Percentiles rank a stretch among this genome's conserved stretches.
Conservation (phyloP, 2,113 vertebrate species). For the Sarotherodon lohbergeri region DNA sequence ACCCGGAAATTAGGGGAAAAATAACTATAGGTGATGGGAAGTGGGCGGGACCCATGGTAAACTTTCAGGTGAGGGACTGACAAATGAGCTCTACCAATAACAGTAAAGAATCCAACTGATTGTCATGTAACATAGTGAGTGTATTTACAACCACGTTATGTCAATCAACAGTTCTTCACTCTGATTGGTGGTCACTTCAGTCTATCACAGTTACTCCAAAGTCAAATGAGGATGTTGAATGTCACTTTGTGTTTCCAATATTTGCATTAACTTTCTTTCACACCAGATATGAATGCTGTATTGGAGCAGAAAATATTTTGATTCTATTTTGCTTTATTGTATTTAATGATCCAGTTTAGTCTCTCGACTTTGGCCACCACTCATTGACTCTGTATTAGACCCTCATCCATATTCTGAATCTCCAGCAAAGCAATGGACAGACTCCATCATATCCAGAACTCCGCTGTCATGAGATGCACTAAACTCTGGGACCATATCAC, state of each 20-base stretch:
- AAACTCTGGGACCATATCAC: too few relatives aligned
- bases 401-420: background rate
- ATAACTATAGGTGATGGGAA: background rate
- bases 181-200: background rate
- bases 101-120: background rate
- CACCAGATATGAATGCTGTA: background rate
- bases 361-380: background rate
- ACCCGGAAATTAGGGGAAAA: background rate
- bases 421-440: background rate
- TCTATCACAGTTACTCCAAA: rapidly evolving
- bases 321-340: background rate
- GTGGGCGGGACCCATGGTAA: background rate
- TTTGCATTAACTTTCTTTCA: background rate
- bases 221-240: rapidly evolving
- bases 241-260: background rate
- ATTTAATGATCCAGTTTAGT: background rate
- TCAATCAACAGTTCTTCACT: background rate
- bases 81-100: background rate
- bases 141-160: background rate
- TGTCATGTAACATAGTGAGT: background rate
- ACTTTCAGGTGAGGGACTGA: background rate
- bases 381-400: background rate
- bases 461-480: background rate
- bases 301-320: background rate
- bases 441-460: background rate